These are phyloP conservation scores for Osmerus eperlanus DNA, from an alignment of 2,113 vertebrate genomes.

Conservation along the genomic window DNA sequence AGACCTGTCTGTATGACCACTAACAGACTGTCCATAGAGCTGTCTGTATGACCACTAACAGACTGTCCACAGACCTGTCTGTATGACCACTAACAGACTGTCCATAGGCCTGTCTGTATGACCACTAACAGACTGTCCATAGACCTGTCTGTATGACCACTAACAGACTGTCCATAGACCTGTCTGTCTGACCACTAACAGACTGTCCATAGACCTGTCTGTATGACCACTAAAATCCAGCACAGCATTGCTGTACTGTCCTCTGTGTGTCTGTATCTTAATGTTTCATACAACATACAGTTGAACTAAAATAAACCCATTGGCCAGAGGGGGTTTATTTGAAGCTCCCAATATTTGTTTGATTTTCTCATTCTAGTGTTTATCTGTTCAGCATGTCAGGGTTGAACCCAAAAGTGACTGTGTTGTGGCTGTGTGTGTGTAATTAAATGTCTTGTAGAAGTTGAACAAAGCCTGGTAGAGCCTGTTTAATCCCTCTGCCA, in stretches of 20 bases:
- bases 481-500: slow-evolving; percentile 42
- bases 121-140: background rate
- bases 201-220: background rate
- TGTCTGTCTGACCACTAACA: background rate
- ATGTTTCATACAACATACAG: too few species aligned
- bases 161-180: too few species aligned
- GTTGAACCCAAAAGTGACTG: background rate
- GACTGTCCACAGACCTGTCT: background rate
- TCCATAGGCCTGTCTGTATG: background rate
- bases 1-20: too few species aligned
- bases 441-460: slow-evolving; percentile 11
- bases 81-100: background rate
- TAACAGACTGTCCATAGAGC: background rate
- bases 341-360: too few species aligned
- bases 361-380: too few species aligned
- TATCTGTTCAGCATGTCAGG: background rate
- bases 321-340: too few species aligned
- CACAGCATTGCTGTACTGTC: too few species aligned
- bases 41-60: background rate
- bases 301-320: too few species aligned
- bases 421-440: background rate
- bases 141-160: too few species aligned
- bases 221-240: too few species aligned
- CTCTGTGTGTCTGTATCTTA: too few species aligned
- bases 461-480: slow-evolving; percentile 42